Evolutionary conservation across 2,797 vertebrate species (phyloP), one percentile per base, ranked within the genome.

Genomic region (Artibeus jamaicensis): DNA sequence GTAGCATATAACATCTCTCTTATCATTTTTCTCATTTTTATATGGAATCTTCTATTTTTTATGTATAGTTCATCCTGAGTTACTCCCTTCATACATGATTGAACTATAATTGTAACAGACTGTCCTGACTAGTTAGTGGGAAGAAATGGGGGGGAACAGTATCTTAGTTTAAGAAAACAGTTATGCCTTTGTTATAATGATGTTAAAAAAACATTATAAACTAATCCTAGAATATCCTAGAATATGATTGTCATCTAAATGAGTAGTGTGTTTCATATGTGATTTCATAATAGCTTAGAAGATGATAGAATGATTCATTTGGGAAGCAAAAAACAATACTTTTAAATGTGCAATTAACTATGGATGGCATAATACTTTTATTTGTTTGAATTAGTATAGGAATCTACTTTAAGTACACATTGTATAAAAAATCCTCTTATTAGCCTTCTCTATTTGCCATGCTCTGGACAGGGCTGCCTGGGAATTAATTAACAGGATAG

Each of bases 181-280:
- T 94, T 94, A 67, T 42, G 32, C 16, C 50, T 91, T 93, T 82
- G 0, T 95, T 84, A 67, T 82, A 91, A 83, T 78, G 34, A 34
- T 95, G 59, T 71, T 96, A 68, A 34, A 89, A 95, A 93, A 84
- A 77, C 21, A 42, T 68, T 86, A 68, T 85, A 87, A 83, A 29
- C 53, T n/a, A n/a, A n/a, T n/a, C n/a, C n/a, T n/a, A n/a, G n/a
- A n/a, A n/a, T 95, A 92, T 67, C 34, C 83, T 91, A 81, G 18
- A 95, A 71, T 92, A 74, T 89, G 29, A 73, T 92, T 93, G 50
- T 91, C 57, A 89, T 89, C 59, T 82, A 65, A 89, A 94, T 95
- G 57, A 93, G 65, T 24, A 87, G 6, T 90, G 55, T 24, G 24
- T 81, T 97, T 93, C 59, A 55, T 86, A 12, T 91, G 53, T 46